Evolutionary conservation across 2,888 invertebrate genomes (phyloP), one percentile per base, ranked within the genome.

Genomic region (Tipula unca): DNA sequence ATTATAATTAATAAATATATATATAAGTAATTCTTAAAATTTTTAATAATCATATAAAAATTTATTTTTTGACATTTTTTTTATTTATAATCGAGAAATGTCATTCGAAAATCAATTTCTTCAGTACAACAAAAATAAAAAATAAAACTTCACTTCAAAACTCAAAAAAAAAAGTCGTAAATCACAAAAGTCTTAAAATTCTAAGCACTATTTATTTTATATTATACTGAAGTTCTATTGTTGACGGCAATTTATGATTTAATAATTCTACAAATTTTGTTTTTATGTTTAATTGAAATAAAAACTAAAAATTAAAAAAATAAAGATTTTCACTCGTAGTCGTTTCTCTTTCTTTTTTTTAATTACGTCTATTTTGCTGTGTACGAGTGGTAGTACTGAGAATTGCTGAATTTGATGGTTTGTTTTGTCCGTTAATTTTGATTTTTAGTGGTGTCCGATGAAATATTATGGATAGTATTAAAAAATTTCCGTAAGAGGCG

Each of bases 241-340:
- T 69, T 69, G 69, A 69, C 69, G 25, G 69, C 69, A 69, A 69
- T 69, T 69, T 69, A 25, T 69, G 69, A 69, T 69, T 69, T 69
- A 69, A 39, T n/a, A n/a, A 69, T 69, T 69, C 69, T 69, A 69
- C 14, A 69, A 69, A 69, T 69, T 69, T 25, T 69, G 25, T 3
- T 69, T 69, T n/a, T 39, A 39, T 48, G 48, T 17, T 17, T n/a
- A n/a, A n/a, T n/a, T n/a, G 39, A 48, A 48, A 25, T 69, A 69
- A 69, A 69, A 69, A 69, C 25, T 69, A 69, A 69, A 69, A 69
- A 69, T 10, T 25, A 25, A 69, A n/a, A 48, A 69, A 69, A 69
- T 69, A 69, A 69, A 54, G 48, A 69, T 69, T 69, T 69, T 69
- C 69, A 69, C 69, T 69, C 69, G 69, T 69, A 69, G 25, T 69